These are phyloP conservation scores for Pygoscelis antarcticus DNA, from an alignment of 2,113 vertebrate genomes.

Conservation along the genomic window DNA sequence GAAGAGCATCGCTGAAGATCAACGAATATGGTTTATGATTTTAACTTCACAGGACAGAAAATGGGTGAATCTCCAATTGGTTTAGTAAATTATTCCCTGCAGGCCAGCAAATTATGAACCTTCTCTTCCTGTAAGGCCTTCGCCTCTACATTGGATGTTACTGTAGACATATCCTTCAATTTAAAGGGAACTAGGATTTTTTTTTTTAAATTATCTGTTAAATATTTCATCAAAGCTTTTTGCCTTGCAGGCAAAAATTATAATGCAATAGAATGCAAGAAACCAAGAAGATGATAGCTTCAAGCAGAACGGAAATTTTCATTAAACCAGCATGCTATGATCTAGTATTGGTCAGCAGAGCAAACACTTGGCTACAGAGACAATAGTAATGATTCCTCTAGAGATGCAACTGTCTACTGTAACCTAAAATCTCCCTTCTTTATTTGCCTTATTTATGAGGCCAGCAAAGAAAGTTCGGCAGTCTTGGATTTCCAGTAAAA, in stretches of 20 bases:
- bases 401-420: not conserved
- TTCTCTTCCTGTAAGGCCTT: not conserved
- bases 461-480: not conserved
- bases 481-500: not conserved
- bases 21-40: not conserved
- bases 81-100: not conserved
- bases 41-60: not conserved
- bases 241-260: not conserved
- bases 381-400: not conserved
- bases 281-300: not conserved
- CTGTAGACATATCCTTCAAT: not conserved
- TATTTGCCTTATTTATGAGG: not conserved
- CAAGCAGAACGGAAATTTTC: not conserved
- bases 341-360: not conserved
- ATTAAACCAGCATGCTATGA: not conserved
- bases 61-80: not conserved
- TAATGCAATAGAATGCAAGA: not conserved
- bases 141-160: not conserved
- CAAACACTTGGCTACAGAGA: not conserved
- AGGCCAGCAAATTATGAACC: not conserved
- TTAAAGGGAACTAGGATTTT: not conserved
- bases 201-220: not conserved
- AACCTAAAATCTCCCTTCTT: not conserved
- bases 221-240: conserved; percentile 26
- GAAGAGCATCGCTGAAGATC: not conserved